Base-by-base conservation (phyloP, 2,113 vertebrate genomes). In the Polypterus senegalus region DNA sequence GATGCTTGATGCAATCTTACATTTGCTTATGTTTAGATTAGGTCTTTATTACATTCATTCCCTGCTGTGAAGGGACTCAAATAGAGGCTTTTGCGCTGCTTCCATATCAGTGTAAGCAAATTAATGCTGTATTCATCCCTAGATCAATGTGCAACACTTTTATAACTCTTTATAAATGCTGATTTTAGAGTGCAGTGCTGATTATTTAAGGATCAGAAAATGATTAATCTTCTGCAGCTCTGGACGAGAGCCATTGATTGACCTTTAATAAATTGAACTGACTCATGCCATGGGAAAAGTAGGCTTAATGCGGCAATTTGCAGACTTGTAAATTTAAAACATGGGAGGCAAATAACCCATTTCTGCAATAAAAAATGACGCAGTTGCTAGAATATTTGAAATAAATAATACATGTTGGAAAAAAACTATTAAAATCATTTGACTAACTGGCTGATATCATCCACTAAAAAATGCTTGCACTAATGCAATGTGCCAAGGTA, bases 181-280 rank as follows among this genome's bases (percentile, higher is more conserved):
- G 61, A 57, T 54, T 63, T 55, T 9, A 59, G 53, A 54, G 48
- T 59, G 66, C 65, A 60, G 60, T 61, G 64, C 60, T 66, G 64
- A 71, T 70, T 70, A 71, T 68, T 62, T 66, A 61, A 70, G 64
- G 67, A 66, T 68, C 61, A 63, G 56, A 57, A 63, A 60, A 61
- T 70, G 66, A 70, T 71, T 68, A 71, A 70, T 69, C 58, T 46
- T 51, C 46, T 65, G 57, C 57, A 63, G 54, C 59, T 69, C 51
- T 47, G 68, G 66, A 68, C 66, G 68, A 53, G 60, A 60, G 58
- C 58, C 66, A 71, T 71, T 70, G 72, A 74, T 74, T 70, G 66
- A 55, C 53, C 48, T 60, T 59, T 66, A 70, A 71, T 71, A 67
- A 66, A 68, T 65, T 59, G 64, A 68, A 61, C 61, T 62, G 57